Base-by-base conservation (phyloP, 2,888 invertebrate genomes). In the Dicyrtoma fusca region DNA sequence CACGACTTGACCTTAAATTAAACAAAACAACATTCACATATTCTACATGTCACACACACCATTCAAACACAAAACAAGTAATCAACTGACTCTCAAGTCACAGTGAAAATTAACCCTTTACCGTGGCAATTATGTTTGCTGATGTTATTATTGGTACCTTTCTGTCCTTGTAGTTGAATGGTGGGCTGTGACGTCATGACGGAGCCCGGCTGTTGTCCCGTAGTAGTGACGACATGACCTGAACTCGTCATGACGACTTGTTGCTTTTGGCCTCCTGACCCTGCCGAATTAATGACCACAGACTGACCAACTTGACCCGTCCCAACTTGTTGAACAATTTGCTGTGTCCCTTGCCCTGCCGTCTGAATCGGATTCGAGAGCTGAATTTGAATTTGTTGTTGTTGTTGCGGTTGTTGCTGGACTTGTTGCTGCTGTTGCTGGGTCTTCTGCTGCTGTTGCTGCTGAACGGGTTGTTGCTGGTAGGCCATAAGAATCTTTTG, bases 401-500 rank as follows among this genome's bases (percentile, higher is more conserved):
- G 44, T 21, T 69, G 69, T 17, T 57, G 57, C 23, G 21, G n/a
- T 23, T 66, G 66, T 23, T 66, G 66, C 25, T 64, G 64, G 14
- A 13, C 49, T 23, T 55, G 21, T 8, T 55, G 55, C 21, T 47
- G 53, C 26, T 64, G 64, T 3, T 47, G 19, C n/a, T 64, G 64
- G 2, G 65, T 23, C 4, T 17, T 26, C 17, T 17, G 14, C n/a
- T 49, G 64, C 25, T 64, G 64, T 49, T 23, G 21, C 21, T 19
- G 14, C 13, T 70, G 72, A 14, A 75, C 70, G 2, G 69, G 55
- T 11, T 69, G 62, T 10, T 74, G 71, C n/a, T 66, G 65, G 4
- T 71, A 55, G n/a, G 71, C 71, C 25, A 75, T 57, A 4, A 78
- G 74, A 1, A 75, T 74, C 69, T 61, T 65, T 11, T 61, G 19